Base-by-base conservation (phyloP, 2,113 vertebrate species). In the Rafetus swinhoei region DNA sequence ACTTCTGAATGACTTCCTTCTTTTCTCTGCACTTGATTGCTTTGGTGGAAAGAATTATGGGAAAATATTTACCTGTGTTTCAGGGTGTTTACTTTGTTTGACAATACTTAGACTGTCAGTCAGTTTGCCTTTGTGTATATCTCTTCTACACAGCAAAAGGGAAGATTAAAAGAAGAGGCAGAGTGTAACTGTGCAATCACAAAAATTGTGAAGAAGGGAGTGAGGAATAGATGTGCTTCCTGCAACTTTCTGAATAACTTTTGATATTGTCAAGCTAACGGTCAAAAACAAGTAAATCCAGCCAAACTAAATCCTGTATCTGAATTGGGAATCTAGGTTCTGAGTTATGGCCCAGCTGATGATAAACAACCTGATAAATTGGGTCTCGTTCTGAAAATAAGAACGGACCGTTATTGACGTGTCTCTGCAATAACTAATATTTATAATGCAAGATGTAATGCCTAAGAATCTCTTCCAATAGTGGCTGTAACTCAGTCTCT, bases 391-490 rank as follows among this genome's bases (percentile, higher is more conserved):
- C 87, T 9, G 69, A 53, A 92, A 96, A 53, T 52, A 93, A 90
- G 87, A 91, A 89, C 86, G 62, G 90, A 76, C 52, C 22, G 92
- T 91, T 91, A 95, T 87, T 92, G 90, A 35, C 77, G 94, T 74
- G 45, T 85, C 83, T 85, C 57, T 95, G 85, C 4, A 3, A 29
- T 81, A 91, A 69, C n/a, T 95, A 97, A 95, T 94, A 94, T 90
- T 96, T 93, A 90, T 87, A 84, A 53, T 72, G 24, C 32, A 97
- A 92, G 88, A 91, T 84, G 45, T 85, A 83, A 80, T 92, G 80
- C 9, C 13, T 62, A 62, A 29, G 25, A 62, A 62, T 62, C 59
- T 11, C 12, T 62, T 62, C 59, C 25, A 29, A 6, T 25, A 62
- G 25, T 62, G 25, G 55, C 59, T 60, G 25, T 60, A 60, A 25